Evolutionary conservation across 2,113 vertebrate genomes (phyloP), one percentile per base, ranked within the genome.

Genomic region (Lucifuga dentata): DNA sequence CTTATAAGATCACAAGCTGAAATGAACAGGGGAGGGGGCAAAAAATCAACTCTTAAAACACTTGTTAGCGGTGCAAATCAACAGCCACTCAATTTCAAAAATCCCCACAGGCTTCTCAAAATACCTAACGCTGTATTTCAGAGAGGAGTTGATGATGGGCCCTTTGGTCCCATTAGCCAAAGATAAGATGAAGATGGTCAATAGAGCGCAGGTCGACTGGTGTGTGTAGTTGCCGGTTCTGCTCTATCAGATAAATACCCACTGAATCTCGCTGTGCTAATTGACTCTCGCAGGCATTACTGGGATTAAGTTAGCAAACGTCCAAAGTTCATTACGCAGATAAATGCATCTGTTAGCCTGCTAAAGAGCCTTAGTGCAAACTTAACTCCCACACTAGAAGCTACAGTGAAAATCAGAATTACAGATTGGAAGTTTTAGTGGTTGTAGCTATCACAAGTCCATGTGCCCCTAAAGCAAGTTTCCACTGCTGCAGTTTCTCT

Each of bases 221-320:
- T 80, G 83, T 61, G 73, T 80, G 80, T 63, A 71, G 67, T 81
- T 80, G 80, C 77, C 15, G 36, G 46, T 58, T 51, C 71, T 70
- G 86, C 76, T 87, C 77, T 45, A 70, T 81, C 82, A 76, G 86
- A 90, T 91, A 90, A 90, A 91, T 90, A 86, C 83, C 32, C 85
- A 83, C 85, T 89, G 83, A 88, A 90, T 90, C 90, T 85, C 74
- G 78, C 75, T 56, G 76, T 7, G 39, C 89, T 92, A 92, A 92
- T 92, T 92, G 88, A 92, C 90, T 91, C 89, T 88, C 88, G 81
- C 90, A 88, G 88, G 87, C 89, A 91, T 90, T 91, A 90, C 86
- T 59, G 86, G 85, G 88, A 92, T 92, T 90, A 88, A 89, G 90
- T 92, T 91, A 91, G 86, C 85, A 39, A 70, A 75, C 67, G 76